Base-by-base conservation (phyloP, 2,797 vertebrate species). In the Notolepis coatsorum region DNA sequence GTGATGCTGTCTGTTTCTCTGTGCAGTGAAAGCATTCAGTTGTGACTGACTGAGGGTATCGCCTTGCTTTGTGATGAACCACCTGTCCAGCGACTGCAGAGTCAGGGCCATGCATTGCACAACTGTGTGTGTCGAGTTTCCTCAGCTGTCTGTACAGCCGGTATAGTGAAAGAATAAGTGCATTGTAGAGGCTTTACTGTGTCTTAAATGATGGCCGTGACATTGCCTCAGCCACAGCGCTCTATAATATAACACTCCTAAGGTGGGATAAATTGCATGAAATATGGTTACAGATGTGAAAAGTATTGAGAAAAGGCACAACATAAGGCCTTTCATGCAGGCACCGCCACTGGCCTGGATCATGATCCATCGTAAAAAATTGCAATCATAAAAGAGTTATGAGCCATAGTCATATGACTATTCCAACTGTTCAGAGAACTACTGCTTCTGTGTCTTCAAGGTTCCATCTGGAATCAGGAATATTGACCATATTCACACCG, bases 1-100 rank as follows among this genome's bases (percentile, higher is more conserved):
- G 79, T 84, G 89, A 91, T 81, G 86, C 85, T 65, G 77, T 84
- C 83, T 80, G 58, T 80, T 79, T 80, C 62, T 69, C 39, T 37
- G 68, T 1, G 57, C 65, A 77, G 75, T 82, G 65, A 84, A 85
- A 76, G 63, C 69, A 33, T 35, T 33, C n/a, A n/a, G 25, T 18
- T 39, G 50, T 43, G 66, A 63, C 43, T 57, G 63, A 50, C 18
- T 35, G 23, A 51, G 41, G 23, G 50, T 5, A 20, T 53, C 25
- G 39, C 27, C 24, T 45, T 39, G 15, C 9, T 58, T 57, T 46
- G 41, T 68, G 35, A 65, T 7, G 37, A 17, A 64, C 51, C 62
- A 49, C 21, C 45, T 48, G 25, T 65, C 30, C 68, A 37, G 51
- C 30, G 72, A 23, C 2, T 13, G 48, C 3, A 27, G n/a, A 60